These are phyloP conservation scores for Panthera leo DNA, from an alignment of 2,113 vertebrate species.

Conservation along the genomic window DNA sequence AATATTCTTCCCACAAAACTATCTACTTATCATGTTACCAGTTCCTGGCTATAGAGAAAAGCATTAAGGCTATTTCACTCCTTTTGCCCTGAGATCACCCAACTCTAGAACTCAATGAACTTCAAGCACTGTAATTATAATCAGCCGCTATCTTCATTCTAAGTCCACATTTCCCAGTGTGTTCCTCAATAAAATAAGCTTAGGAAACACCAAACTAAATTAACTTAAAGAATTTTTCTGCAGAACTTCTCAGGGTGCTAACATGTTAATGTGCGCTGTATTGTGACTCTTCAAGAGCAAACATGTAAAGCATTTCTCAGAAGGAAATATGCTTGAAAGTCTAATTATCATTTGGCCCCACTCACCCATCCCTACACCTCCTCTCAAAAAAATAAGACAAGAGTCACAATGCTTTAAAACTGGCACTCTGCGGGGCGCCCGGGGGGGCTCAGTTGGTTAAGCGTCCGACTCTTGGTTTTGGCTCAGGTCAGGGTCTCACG, in stretches of 20 bases:
- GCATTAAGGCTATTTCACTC: not conserved
- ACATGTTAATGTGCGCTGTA: not conserved
- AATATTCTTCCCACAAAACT: not conserved
- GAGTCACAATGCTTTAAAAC: not conserved
- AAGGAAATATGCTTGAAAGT: not conserved
- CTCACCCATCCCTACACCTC: not conserved
- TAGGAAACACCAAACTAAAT: slow-evolving; percentile 25
- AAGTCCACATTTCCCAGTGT: slow-evolving; percentile 18
- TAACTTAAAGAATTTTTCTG: not conserved
- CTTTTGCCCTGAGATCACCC: not conserved
- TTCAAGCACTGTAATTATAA: not conserved
- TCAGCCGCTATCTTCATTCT: not conserved
- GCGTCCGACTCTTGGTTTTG: too few species aligned
- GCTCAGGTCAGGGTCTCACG: too few species aligned
- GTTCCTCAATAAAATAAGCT: slow-evolving; percentile 25
- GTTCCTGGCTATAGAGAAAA: not conserved
- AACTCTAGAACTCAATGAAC: not conserved
- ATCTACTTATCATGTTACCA: not conserved
- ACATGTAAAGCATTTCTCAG: not conserved
- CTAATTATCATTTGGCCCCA: not conserved
- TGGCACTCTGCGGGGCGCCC: not conserved
- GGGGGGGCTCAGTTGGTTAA: too few species aligned
- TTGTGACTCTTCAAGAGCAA: not conserved
- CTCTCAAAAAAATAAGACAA: not conserved
- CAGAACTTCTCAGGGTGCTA: not conserved